Evolutionary conservation across 2,113 vertebrate genomes (phyloP), one percentile per base, ranked within the genome.

Genomic region (Sceloporus undulatus): DNA sequence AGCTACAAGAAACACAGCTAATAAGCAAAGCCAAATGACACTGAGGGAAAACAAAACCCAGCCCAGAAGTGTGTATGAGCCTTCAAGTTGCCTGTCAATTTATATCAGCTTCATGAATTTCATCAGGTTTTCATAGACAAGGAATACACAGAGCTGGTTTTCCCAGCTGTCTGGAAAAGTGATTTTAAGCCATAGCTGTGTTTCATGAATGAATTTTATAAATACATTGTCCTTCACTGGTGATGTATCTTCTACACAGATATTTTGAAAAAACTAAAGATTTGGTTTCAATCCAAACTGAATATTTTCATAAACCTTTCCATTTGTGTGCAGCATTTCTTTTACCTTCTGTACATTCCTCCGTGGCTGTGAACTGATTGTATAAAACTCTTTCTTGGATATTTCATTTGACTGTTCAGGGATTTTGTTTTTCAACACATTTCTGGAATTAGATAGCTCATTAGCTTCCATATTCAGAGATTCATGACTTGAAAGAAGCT

Each of bases 401-500:
- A 34, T 65, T 62, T 88, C 19, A 65, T 59, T 84, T 29, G 59
- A 59, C 14, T 84, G 65, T 79, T 84, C 62, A 84, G 79, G 79
- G 85, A 52, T 82, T 90, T 90, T 90, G 25, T 70, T 77, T 82
- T 83, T 59, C 38, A 83, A 13, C 71, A 83, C 48, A 73, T 27
- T 82, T 89, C 23, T 77, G 79, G 62, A 77, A 34, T 21, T 56
- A 83, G 73, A 85, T 86, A 86, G 84, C 71, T 79, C 85, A 90
- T 86, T 90, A 86, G 74, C 66, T 82, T 90, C 65, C 85, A 52
- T 86, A 90, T 83, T 90, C 65, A 62, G 85, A 86, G 42, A 86
- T 86, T 86, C 83, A 86, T 86, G 79, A 86, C 74, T 83, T 87
- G 84, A 90, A 90, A 83, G 34, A 48, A 48, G 29, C 54, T 70